Base-by-base conservation (phyloP, 2,797 vertebrate species). In the Lepus townsendii region DNA sequence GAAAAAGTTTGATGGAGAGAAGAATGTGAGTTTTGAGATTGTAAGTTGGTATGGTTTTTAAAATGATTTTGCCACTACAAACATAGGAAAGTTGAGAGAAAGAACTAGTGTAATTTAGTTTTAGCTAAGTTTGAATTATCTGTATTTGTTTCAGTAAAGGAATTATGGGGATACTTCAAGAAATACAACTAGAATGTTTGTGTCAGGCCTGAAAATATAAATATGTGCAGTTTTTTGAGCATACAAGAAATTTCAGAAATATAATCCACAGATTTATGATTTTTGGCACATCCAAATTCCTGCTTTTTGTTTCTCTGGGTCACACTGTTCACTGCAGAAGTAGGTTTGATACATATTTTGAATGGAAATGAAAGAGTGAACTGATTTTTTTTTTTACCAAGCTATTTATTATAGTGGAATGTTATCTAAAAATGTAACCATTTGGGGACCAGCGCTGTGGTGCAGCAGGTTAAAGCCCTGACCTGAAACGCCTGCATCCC, bases 321-420 rank as follows among this genome's bases (percentile, higher is more conserved):
- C 22, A 88, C 4, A 9, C 17, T 93, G 14, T 62, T 72, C 10
- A n/a, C 20, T 85, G 54, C 38, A 93, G 57, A 93, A 90, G 82
- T 80, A 86, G 35, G 22, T 82, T 83, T 91, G 68, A 66, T 92
- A 17, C 42, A 16, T 91, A 89, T 92, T 95, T 95, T 96, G 85
- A 90, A 42, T 90, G 66, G 90, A 72, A 83, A 30, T 91, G 52
- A 95, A 96, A 85, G 26, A 90, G 60, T 68, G 85, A 93, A 82
- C 17, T 7, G 30, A 35, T 79, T 76, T 26, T 54, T 91, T 17
- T 63, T 91, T 75, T 77, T 9, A 47, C 38, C 63, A n/a, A 90
- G 57, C 69, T 88, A 0, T 77, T 94, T 87, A 42, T 91, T 80
- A 76, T 77, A 79, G 27, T 92, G 62, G 82, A 63, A 88, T 90